Conservation (phyloP, 2,888 invertebrate genomes). For the Encarsia formosa region DNA sequence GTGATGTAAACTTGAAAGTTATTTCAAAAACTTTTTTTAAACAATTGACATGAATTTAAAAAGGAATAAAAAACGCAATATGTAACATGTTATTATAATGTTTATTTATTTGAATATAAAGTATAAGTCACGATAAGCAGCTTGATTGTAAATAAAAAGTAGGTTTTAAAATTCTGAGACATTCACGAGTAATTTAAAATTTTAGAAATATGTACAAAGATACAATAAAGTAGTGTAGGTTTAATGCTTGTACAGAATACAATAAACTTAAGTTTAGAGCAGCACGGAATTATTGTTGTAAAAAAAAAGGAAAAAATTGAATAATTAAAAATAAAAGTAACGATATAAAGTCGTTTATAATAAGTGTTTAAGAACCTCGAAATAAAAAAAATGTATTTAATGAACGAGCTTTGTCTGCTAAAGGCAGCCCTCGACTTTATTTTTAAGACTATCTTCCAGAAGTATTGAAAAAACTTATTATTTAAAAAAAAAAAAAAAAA, state of each 20-base stretch:
- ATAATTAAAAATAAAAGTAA: constrained; percentile 29
- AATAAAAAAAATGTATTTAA: constrained; percentile 41
- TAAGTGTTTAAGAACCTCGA: constrained; percentile 10
- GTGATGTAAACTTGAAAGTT: too few relatives aligned
- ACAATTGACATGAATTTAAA: too few relatives aligned
- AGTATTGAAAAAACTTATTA: too few relatives aligned
- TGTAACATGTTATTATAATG: too few relatives aligned
- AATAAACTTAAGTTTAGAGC: constrained; percentile 31
- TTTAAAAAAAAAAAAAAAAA: too few relatives aligned
- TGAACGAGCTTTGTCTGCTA: constrained; percentile 43
- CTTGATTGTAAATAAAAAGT: too few relatives aligned
- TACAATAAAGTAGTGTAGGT: constrained; percentile 35
- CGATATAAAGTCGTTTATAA: constrained; percentile 33
- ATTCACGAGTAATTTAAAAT: constrained; percentile 8
- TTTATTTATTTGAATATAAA: too few relatives aligned
- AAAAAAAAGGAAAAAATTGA: constrained; percentile 20
- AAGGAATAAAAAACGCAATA: too few relatives aligned
- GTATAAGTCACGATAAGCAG: too few relatives aligned
- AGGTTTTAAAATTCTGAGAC: too few relatives aligned
- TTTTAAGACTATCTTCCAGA: constrained; percentile 34
- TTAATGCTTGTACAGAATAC: constrained; percentile 48
- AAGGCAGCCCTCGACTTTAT: constrained; percentile 38
- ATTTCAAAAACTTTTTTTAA: too few relatives aligned
- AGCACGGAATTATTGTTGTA: constrained; percentile 33
- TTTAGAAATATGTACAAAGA: constrained; percentile 28